These are phyloP conservation scores for Pungitius pungitius DNA, from an alignment of 2,113 vertebrate genomes.

Conservation along the genomic window DNA sequence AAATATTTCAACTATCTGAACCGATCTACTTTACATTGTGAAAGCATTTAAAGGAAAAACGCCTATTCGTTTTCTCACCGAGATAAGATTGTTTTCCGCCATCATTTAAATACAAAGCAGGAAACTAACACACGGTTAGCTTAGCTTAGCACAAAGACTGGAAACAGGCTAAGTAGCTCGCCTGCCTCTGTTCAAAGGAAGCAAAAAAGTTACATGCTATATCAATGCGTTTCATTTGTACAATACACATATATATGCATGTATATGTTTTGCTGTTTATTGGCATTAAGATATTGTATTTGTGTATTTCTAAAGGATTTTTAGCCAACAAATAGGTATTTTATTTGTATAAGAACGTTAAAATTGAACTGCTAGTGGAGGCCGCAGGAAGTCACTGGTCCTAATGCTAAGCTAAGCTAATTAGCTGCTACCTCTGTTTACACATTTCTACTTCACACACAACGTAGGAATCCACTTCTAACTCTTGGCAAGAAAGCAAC, in stretches of 20 bases:
- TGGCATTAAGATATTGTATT: no score
- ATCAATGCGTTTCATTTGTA: not conserved
- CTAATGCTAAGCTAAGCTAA: constrained; percentile 22
- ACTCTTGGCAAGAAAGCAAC: no score
- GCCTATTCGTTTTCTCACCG: not conserved
- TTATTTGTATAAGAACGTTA: no score
- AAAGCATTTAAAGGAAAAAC: not conserved
- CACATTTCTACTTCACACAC: not conserved
- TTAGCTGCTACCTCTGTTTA: not conserved
- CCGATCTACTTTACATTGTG: not conserved
- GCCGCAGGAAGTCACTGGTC: not conserved
- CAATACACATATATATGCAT: not conserved
- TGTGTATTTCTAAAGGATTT: no score
- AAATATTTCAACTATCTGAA: not conserved
- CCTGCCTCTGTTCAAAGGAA: not conserved
- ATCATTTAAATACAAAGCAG: not conserved
- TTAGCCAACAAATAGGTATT: no score
- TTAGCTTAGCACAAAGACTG: not conserved
- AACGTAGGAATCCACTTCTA: not conserved
- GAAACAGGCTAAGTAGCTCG: not conserved
- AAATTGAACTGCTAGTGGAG: not conserved
- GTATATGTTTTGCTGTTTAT: no score
- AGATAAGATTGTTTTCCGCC: not conserved
- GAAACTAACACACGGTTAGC: not conserved
- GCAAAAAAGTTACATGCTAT: not conserved